Evolutionary conservation across 1,140 invertebrate species (phyloP).

Genomic region (Microplitis demolitor): DNA sequence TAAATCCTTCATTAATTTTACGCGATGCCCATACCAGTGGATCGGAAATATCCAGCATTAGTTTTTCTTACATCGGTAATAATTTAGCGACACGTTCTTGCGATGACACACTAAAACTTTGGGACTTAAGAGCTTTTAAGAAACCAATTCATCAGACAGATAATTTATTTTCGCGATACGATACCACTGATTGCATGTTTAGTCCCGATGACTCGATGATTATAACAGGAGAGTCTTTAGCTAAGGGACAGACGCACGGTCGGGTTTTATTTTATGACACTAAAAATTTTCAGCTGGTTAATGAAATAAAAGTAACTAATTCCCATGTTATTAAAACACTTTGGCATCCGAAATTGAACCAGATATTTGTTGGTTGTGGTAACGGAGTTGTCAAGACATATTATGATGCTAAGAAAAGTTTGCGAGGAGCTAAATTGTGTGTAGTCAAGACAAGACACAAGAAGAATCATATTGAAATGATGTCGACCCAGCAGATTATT

Average conservation of each 20-base stretch:
- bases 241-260: slow-evolving; percentile 73
- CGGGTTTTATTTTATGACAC: slow-evolving; percentile 83
- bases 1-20: slow-evolving; percentile 79
- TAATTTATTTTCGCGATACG: slow-evolving; percentile 82
- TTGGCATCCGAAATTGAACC: slow-evolving; percentile 98
- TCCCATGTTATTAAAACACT: slow-evolving; percentile 86
- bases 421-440: slow-evolving; percentile 91
- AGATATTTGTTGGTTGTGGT: slow-evolving; percentile 91
- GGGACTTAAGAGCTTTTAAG: slow-evolving; percentile 89
- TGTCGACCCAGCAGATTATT: slow-evolving; percentile 92
- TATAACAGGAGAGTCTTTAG: slow-evolving; percentile 85
- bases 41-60: slow-evolving; percentile 81
- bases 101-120: slow-evolving; percentile 94
- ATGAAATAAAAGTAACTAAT: slow-evolving; percentile 75
- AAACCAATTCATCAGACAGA: slow-evolving; percentile 72
- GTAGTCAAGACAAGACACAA: slow-evolving; percentile 81
- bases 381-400: slow-evolving; percentile 90
- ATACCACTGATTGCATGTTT: slow-evolving; percentile 92
- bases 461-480: slow-evolving; percentile 81
- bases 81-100: slow-evolving; percentile 81
- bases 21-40: slow-evolving; percentile 83
- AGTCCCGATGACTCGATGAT: slow-evolving; percentile 92
- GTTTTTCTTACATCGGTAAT: slow-evolving; percentile 87
- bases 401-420: slow-evolving; percentile 85
- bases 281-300: slow-evolving; percentile 76